Evolutionary conservation across 2,888 invertebrate species (phyloP).

Genomic region (Pterobdella sp.): DNA sequence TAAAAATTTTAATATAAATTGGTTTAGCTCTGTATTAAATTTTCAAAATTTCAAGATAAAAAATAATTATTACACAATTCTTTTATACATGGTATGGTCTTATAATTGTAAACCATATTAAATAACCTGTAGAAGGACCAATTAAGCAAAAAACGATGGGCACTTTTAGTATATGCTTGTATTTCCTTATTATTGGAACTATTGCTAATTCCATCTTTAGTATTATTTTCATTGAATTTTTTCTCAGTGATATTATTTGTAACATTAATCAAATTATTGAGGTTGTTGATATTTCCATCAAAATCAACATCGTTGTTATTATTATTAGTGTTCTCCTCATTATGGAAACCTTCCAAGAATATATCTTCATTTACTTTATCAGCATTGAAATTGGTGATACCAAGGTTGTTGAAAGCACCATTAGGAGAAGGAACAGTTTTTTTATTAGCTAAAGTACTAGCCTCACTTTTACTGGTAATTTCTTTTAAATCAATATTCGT

Average conservation of each 20-base stretch:
- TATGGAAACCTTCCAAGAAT: neutral
- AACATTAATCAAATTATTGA: neutral
- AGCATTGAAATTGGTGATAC: too few species aligned
- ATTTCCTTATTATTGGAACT: conserved; percentile 17
- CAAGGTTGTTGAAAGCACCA: too few species aligned
- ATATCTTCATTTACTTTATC: neutral
- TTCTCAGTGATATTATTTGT: neutral
- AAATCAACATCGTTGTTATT: neutral
- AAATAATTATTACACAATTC: too few species aligned
- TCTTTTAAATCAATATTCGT: too few species aligned
- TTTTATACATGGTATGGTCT: neutral
- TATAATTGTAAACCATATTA: neutral
- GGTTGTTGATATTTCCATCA: neutral
- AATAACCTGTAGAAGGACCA: conserved; percentile 29
- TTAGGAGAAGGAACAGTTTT: too few species aligned
- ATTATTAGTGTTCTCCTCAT: neutral
- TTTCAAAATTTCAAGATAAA: too few species aligned
- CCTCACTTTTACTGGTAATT: too few species aligned
- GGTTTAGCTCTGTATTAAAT: too few species aligned
- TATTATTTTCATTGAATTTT: neutral
- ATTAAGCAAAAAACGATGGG: conserved; percentile 22
- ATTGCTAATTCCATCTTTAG: neutral
- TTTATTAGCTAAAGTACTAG: too few species aligned
- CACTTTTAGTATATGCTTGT: conserved; percentile 27
- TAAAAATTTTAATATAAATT: too few species aligned